A percentile compares a stretch with the other conserved stretches of the same genome.
Conservation (phyloP, 2,888 invertebrate genomes). For the Pachydiplax longipennis region DNA sequence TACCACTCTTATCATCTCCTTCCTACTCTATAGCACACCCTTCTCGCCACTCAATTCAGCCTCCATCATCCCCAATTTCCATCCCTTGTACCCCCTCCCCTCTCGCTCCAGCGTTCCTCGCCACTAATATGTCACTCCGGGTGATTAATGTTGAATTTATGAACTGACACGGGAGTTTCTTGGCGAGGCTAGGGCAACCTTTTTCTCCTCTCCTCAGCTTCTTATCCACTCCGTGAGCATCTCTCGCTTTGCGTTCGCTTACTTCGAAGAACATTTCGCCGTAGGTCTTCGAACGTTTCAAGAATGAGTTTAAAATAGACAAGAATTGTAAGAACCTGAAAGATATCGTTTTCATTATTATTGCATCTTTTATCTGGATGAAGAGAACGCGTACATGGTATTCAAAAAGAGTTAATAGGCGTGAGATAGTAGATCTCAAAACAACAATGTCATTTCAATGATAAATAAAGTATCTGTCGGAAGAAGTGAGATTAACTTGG, state of each 20-base stretch:
- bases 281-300: not conserved
- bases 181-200: not conserved
- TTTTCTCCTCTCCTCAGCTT: not conserved
- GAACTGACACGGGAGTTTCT: not conserved
- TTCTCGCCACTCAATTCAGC: not conserved
- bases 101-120: not conserved
- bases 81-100: not conserved
- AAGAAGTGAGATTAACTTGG: no score
- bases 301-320: no score
- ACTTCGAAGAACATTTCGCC: not conserved
- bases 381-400: no score
- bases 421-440: no score
- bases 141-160: conserved; percentile 1
- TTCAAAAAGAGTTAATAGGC: no score
- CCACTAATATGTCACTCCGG: not conserved
- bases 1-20: not conserved
- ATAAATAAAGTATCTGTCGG: no score
- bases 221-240: not conserved
- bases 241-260: not conserved
- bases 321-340: no score
- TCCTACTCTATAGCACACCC: not conserved
- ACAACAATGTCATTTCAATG: no score
- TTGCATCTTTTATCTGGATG: no score
- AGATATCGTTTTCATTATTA: no score
- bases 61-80: not conserved